Conservation (phyloP, 1,140 invertebrate species). For the Pachypeltis micranthus region DNA sequence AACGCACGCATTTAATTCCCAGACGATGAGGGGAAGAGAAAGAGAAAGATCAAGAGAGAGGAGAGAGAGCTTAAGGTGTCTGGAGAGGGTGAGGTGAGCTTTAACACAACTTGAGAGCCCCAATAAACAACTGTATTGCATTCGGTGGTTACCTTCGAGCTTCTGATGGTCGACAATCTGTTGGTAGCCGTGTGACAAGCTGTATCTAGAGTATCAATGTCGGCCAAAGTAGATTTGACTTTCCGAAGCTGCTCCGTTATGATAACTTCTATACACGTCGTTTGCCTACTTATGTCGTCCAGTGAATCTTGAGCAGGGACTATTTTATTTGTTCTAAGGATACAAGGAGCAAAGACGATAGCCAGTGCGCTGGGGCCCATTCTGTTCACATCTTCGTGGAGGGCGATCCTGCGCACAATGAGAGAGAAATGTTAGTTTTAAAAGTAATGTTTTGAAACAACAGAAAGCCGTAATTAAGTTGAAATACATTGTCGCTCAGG, state of each 20-base stretch:
- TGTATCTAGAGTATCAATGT: constrained; percentile 77
- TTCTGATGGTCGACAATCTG: constrained; percentile 56
- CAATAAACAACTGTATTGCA: too few species aligned
- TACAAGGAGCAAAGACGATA: constrained; percentile 90
- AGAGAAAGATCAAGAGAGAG: neutral
- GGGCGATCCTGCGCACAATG: constrained; percentile 52
- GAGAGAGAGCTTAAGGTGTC: too few species aligned
- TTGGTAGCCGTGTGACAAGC: constrained; percentile 64
- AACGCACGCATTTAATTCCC: too few species aligned
- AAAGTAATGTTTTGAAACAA: too few species aligned
- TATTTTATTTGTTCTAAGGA: constrained; percentile 71
- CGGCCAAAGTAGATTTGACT: constrained; percentile 64
- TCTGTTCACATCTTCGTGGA: constrained; percentile 76
- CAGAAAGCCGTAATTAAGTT: too few species aligned
- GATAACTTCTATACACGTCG: constrained; percentile 77
- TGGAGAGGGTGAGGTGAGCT: neutral
- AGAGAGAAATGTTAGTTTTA: neutral
- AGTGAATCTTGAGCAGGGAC: constrained; percentile 83
- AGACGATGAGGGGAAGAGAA: too few species aligned
- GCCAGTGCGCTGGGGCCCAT: constrained; percentile 86
- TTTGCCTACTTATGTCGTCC: constrained; percentile 64
- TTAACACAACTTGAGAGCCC: too few species aligned
- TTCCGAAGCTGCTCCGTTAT: constrained; percentile 65
- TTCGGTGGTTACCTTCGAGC: constrained; percentile 46
- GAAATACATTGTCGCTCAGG: too few species aligned